A percentile compares a stretch with the other conserved stretches of the same genome.
These are phyloP conservation scores for Carlito syrichta DNA, from an alignment of 2,113 vertebrate species.

Conservation along the genomic window DNA sequence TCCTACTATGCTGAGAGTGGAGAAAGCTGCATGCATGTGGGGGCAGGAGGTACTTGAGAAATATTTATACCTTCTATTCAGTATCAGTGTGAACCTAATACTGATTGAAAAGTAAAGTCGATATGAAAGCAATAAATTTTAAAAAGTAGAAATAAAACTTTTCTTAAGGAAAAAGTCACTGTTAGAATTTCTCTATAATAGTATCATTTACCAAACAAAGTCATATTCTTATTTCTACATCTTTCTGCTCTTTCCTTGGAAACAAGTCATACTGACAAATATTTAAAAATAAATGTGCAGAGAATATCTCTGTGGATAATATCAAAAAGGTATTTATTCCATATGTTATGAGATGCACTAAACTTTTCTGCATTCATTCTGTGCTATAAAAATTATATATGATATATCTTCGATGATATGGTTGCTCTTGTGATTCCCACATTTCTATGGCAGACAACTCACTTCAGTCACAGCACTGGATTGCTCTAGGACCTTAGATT, in stretches of 20 bases:
- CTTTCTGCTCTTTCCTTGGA: not conserved
- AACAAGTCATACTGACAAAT: not conserved
- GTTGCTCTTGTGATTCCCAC: not conserved
- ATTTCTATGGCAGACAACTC: not conserved
- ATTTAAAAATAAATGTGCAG: not conserved
- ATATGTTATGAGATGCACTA: not conserved
- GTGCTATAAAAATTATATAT: not conserved
- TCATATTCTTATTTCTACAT: not conserved
- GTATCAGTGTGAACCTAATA: not conserved
- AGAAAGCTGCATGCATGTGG: not conserved
- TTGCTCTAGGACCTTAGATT: not conserved
- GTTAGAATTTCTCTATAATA: not conserved
- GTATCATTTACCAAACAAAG: not conserved
- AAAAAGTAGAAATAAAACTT: not conserved
- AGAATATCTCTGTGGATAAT: not conserved
- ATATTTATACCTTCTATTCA: not conserved
- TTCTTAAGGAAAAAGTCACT: not conserved
- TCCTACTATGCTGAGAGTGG: not conserved
- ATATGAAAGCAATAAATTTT: not conserved
- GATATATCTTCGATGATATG: not conserved
- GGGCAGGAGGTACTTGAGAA: not conserved
- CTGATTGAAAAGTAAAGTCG: not conserved
- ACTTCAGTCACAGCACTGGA: not conserved
- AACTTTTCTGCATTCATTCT: not conserved
- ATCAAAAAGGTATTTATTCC: not conserved